Percentiles rank a stretch among this genome's conserved stretches.
These are phyloP conservation scores for Catostylus mosaicus DNA, from an alignment of 30 jellyfish, hydroid and myxozoan species.

Conservation along the genomic window DNA sequence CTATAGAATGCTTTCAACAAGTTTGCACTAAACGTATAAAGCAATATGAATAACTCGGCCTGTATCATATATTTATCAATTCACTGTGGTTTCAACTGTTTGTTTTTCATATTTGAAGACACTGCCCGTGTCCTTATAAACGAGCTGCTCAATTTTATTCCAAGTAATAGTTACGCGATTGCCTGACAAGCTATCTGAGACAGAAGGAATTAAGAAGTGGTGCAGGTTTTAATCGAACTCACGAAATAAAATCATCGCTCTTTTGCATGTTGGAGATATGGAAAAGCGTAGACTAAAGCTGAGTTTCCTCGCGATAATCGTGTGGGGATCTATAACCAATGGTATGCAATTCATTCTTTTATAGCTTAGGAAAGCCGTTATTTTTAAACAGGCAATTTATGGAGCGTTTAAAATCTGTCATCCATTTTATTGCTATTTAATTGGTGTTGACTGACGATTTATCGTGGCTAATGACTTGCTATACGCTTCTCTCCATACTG, in stretches of 20 bases:
- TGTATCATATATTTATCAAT: conserved; percentile 53
- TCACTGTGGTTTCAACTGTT: conserved; percentile 63
- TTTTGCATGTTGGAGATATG: neutral
- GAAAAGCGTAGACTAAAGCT: neutral
- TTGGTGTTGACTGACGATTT: conserved; percentile 50
- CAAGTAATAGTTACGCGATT: neutral
- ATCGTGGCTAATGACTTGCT: conserved; percentile 41
- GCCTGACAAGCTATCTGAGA: neutral
- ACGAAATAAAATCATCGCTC: too few species aligned
- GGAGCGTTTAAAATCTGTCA: neutral
- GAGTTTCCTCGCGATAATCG: neutral
- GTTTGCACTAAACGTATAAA: conserved; percentile 56
- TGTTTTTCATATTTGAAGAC: conserved; percentile 46
- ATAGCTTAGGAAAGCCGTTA: neutral
- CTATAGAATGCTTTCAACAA: conserved; percentile 78
- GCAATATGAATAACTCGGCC: conserved; percentile 55
- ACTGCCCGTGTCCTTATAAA: neutral
- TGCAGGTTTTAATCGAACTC: neutral
- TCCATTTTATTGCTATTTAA: neutral
- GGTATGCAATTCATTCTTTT: neutral
- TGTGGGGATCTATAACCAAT: neutral
- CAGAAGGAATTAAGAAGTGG: neutral
- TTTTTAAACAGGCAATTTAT: neutral
- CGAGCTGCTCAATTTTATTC: neutral
- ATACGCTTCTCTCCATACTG: conserved; percentile 7